Conservation (phyloP, 2,113 vertebrate genomes). For the Reinhardtius hippoglossoides region DNA sequence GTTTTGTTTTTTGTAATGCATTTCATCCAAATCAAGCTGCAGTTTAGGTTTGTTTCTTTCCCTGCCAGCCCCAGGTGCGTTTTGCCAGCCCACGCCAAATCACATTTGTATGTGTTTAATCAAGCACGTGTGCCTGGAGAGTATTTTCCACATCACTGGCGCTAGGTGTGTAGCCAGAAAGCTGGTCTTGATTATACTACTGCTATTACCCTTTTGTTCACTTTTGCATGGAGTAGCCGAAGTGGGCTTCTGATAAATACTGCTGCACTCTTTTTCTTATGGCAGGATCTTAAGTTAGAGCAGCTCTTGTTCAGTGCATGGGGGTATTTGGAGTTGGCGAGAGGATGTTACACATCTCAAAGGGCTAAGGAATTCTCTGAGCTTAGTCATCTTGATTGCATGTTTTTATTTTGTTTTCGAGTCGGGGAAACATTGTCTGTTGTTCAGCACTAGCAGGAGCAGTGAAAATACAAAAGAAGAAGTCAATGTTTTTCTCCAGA, state of each 20-base stretch:
- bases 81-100: constrained; percentile 28
- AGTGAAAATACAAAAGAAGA: constrained; percentile 31
- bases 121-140: constrained; percentile 55
- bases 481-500: constrained; percentile 38
- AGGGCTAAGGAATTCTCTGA: constrained; percentile 40
- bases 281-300: constrained; percentile 25
- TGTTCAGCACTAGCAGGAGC: constrained; percentile 17
- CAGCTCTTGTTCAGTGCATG: constrained; percentile 7
- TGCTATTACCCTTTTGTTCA: constrained; percentile 10
- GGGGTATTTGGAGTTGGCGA: not conserved
- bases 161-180: constrained; percentile 44
- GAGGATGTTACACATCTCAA: constrained; percentile 19
- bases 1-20: not conserved
- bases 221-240: constrained; percentile 29
- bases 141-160: constrained; percentile 62
- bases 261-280: not conserved
- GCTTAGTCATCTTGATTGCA: constrained; percentile 48
- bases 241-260: constrained; percentile 24
- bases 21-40: not conserved
- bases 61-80: constrained; percentile 32
- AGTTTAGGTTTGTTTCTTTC: constrained; percentile 25
- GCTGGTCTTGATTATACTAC: constrained; percentile 25
- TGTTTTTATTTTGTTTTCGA: constrained; percentile 15
- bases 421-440: constrained; percentile 20
- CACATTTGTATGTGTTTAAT: constrained; percentile 55